phyloP scores from a whole-genome alignment of 2,888 invertebrate genomes.

The Lasioglossum malachurum region DNA sequence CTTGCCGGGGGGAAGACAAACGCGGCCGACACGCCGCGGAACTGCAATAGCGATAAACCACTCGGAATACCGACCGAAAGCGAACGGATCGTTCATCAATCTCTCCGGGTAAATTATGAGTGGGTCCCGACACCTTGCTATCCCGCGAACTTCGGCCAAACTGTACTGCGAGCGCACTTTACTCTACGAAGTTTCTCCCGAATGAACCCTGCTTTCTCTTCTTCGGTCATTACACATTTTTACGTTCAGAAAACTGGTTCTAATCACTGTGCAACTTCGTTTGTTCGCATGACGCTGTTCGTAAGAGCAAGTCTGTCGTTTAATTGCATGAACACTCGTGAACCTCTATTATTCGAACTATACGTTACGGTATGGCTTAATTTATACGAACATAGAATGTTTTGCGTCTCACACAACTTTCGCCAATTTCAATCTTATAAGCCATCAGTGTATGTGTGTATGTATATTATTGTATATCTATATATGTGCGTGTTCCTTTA shows the following conservation, averaged over 20 bases:
- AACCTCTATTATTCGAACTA: not conserved
- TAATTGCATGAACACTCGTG: not conserved
- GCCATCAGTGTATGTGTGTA: no score
- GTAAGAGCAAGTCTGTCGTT: not conserved
- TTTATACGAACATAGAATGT: no score
- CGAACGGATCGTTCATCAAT: constrained; percentile 9
- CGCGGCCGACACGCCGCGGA: not conserved
- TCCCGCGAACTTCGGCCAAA: not conserved
- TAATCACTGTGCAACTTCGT: not conserved
- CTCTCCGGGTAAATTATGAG: not conserved
- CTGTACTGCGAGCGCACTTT: not conserved
- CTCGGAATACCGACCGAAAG: constrained; percentile 2
- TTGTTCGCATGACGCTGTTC: not conserved
- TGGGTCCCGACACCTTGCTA: not conserved
- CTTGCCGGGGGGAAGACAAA: not conserved
- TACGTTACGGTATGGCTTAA: not conserved
- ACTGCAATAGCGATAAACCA: constrained; percentile 25
- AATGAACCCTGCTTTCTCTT: not conserved
- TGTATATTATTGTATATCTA: no score
- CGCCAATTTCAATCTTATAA: no score
- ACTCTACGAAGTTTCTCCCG: not conserved
- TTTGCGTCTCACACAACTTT: no score
- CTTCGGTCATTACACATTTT: not conserved
- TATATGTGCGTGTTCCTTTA: no score
- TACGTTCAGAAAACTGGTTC: not conserved